A percentile compares a stretch with the other conserved stretches of the same genome.
Conservation (phyloP, 1,140 invertebrate genomes). For the Drosophila sturtevanti region DNA sequence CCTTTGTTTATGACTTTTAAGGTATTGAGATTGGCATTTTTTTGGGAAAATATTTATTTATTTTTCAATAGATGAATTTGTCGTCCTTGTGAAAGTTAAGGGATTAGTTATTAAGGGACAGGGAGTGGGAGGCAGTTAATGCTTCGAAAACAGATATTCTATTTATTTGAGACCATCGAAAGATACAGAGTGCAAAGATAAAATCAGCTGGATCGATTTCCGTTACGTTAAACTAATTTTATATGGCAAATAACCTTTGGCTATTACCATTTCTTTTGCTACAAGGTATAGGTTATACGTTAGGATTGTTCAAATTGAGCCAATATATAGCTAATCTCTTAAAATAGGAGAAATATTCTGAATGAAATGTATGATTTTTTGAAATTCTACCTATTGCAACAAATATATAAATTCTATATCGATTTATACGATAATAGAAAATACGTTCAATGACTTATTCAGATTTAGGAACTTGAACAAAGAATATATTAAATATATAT, state of each 20-base stretch:
- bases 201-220: background rate
- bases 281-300: background rate
- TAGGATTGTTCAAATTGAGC: background rate
- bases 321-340: too few relatives aligned
- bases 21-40: constrained; percentile 9
- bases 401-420: too few relatives aligned
- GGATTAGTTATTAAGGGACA: background rate
- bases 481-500: too few relatives aligned
- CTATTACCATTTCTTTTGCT: background rate
- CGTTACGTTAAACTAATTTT: background rate
- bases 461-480: too few relatives aligned
- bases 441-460: too few relatives aligned
- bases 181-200: background rate
- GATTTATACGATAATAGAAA: too few relatives aligned
- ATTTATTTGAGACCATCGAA: background rate
- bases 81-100: background rate
- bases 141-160: background rate
- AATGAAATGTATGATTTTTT: too few relatives aligned
- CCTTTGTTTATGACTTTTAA: background rate
- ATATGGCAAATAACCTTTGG: background rate
- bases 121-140: background rate
- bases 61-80: background rate
- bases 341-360: too few relatives aligned
- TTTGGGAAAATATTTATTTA: constrained; percentile 37
- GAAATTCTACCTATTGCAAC: too few relatives aligned